Base-by-base conservation (phyloP, 2,888 invertebrate species). In the Nephrotoma guestfalica region DNA sequence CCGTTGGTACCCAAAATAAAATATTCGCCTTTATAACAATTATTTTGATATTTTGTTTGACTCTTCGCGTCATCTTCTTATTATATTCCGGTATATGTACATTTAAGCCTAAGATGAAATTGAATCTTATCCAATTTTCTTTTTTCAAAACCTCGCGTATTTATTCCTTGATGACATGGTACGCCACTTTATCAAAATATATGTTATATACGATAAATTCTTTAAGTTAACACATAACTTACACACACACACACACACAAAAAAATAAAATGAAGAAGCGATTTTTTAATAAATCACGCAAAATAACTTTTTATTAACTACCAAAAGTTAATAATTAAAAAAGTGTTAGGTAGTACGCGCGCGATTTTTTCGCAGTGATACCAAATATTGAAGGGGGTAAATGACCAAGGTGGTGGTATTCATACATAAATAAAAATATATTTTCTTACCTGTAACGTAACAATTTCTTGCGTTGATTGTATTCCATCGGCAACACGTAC, bases 401-500 rank as follows among this genome's bases (percentile, higher is more conserved):
- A 71, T 71, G 71, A 71, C 71, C 71, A 71, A 84, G 41, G 41
- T 84, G n/a, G 47, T 47, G 47, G 11, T 2, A 13, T 13, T 47
- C 2, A 13, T 13, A 2, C 2, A 47, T 41, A 18, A 18, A 86
- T 47, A 84, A 42, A 47, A 87, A 86, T n/a, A 47, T 86, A 87
- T 87, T 86, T 15, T 91, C 94, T 92, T 92, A 97, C 97, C 94
- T 95, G 94, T 89, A 98, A 93, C 88, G 94, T 93, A 87, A 98
- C 93, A 89, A 94, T 93, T 88, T 96, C 94, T 91, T 97, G 96
- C 41, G 96, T 96, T 90, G 94, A 94, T 91, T 97, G 98, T 88
- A 96, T 93, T 86, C 98, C 97, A 93, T 98, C 98, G 90, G 95
- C 95, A 87, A 97, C 98, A 89, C 97, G 94, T 87, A 98, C 94